Conservation (phyloP, 2,888 invertebrate genomes). For the Phania funesta region DNA sequence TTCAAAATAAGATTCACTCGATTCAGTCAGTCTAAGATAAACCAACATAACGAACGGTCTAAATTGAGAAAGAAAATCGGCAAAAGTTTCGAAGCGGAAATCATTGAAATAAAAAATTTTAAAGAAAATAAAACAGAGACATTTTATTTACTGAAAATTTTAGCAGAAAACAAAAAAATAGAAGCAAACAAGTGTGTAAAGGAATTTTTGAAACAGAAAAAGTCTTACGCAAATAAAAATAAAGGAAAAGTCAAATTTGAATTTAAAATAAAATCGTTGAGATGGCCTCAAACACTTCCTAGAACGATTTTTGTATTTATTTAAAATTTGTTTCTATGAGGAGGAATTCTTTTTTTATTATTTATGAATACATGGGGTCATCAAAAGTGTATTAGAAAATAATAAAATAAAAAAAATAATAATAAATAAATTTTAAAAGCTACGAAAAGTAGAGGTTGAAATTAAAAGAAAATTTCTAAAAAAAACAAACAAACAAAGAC, state of each 20-base stretch:
- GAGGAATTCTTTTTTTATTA: constrained; percentile 1
- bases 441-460: neutral
- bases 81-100: neutral
- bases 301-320: constrained; percentile 9
- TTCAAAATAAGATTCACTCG: constrained; percentile 38
- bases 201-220: neutral
- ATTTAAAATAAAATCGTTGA: constrained; percentile 1
- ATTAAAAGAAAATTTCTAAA: neutral
- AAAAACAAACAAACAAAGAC: constrained; percentile 31
- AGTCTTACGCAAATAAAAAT: constrained; percentile 16
- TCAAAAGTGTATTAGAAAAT: constrained; percentile 20
- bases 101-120: constrained; percentile 27
- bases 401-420: constrained; percentile 17
- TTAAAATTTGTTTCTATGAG: neutral
- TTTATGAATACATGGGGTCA: constrained; percentile 40
- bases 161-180: neutral
- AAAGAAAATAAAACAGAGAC: constrained; percentile 6
- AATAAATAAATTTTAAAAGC: neutral
- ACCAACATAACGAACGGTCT: constrained; percentile 44
- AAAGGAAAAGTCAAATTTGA: constrained; percentile 17
- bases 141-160: constrained; percentile 48
- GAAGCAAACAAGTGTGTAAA: constrained; percentile 23
- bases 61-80: neutral
- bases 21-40: constrained; percentile 57
- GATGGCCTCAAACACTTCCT: constrained; percentile 37